Base-by-base conservation (phyloP, 2,113 vertebrate genomes). In the Apus apus region DNA sequence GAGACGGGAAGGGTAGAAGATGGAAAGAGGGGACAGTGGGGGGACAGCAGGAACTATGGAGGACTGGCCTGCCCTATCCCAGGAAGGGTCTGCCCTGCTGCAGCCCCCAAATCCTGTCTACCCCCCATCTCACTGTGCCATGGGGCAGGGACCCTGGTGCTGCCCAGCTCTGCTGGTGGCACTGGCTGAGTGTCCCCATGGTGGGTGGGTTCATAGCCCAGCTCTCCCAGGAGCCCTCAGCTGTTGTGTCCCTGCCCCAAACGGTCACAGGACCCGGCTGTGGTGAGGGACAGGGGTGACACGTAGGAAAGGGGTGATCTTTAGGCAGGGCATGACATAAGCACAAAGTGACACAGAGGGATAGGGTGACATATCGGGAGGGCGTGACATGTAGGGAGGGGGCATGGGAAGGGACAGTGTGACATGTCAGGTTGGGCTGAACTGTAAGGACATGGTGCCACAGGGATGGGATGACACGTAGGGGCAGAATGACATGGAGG, bases 81-180 rank as follows among this genome's bases (percentile, higher is more conserved):
- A 23, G 48, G 48, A 50, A 23, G 21, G 48, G 48, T 50, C 48
- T 23, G 48, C 22, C 21, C 80, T 18, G 11, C 60, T 32, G 53
- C 17, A 5, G 26, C 32, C 40, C 29, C 76, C 43, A 10, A 5
- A 6, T 10, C 61, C 84, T 21, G 60, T 25, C 32, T 64, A 25
- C 70, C 19, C 32, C 22, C 40, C 70, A 27, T 3, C 51, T 9
- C 58, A 61, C 82, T 3, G 30, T 54, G 61, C 54, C 56, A 2
- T 0, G 12, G 61, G 50, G 22, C 72, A 78, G 72, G 45, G 71
- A 40, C 18, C 10, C 0, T 0, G 6, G 45, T 15, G 30, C 38
- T 45, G 40, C 23, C 10, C 16, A 23, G 50, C 36, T 25, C 60
- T 82, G 71, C 61, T 48, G 15, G 57, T 66, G 57, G 26, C 88